phyloP scores from a whole-genome alignment of 2,888 invertebrate species.

The Morpho deidamia region DNA sequence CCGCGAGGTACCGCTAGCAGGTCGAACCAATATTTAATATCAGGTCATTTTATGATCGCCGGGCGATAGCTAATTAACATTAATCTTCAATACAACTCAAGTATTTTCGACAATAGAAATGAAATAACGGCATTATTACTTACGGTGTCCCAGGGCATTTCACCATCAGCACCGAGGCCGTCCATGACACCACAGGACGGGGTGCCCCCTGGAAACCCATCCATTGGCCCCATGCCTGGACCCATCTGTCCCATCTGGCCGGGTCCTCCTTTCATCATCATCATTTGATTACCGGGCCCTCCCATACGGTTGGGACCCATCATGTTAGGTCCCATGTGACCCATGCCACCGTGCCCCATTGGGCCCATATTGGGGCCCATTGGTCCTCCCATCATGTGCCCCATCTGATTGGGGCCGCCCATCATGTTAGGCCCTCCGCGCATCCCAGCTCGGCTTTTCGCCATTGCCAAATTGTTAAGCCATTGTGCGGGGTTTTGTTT shows the following conservation, averaged over 20 bases:
- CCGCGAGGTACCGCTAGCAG: too few species aligned
- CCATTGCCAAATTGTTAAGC: slow-evolving; percentile 87
- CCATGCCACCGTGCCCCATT: slow-evolving; percentile 67
- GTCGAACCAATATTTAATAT: too few species aligned
- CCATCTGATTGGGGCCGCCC: slow-evolving; percentile 72
- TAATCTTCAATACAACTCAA: too few species aligned
- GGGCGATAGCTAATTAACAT: too few species aligned
- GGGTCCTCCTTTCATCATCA: slow-evolving; percentile 73
- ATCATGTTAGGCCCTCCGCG: slow-evolving; percentile 74
- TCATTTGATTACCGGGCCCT: slow-evolving; percentile 65
- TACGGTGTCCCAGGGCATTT: slow-evolving; percentile 79
- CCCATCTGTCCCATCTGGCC: slow-evolving; percentile 71
- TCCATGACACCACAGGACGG: slow-evolving; percentile 79
- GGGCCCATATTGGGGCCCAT: slow-evolving; percentile 71
- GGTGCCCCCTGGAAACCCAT: slow-evolving; percentile 78
- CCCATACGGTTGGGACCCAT: slow-evolving; percentile 73
- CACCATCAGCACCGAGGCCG: slow-evolving; percentile 79
- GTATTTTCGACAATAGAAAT: neutral
- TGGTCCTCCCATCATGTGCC: slow-evolving; percentile 73
- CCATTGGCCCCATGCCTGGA: slow-evolving; percentile 68
- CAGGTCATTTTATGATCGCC: too few species aligned
- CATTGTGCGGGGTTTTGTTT: slow-evolving; percentile 90
- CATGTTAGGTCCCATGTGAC: slow-evolving; percentile 70
- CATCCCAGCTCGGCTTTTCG: slow-evolving; percentile 83
- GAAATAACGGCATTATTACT: slow-evolving; percentile 34